These are phyloP conservation scores for Euschistus heros DNA, from an alignment of 1,140 invertebrate genomes.

Conservation along the genomic window DNA sequence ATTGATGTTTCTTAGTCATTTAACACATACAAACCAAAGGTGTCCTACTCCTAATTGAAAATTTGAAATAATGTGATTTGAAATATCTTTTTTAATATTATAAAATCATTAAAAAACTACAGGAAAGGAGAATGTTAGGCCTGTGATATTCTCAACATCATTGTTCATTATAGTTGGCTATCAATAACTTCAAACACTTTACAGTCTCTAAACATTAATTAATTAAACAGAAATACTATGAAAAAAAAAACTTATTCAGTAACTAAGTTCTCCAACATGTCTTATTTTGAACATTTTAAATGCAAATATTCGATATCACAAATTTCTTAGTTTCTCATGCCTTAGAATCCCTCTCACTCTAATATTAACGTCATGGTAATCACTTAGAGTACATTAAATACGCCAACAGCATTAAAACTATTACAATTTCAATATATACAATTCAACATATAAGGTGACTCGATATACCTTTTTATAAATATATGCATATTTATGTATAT, in stretches of 20 bases:
- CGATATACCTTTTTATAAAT: background rate
- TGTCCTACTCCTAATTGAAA: too few relatives aligned
- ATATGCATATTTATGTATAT: background rate
- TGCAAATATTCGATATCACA: constrained; percentile 27
- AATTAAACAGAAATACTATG: background rate
- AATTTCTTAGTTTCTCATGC: constrained; percentile 17
- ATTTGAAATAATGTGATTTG: too few relatives aligned
- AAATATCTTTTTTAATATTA: too few relatives aligned
- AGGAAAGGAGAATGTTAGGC: constrained; percentile 19
- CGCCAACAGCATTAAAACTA: constrained; percentile 14
- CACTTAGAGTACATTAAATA: constrained; percentile 6
- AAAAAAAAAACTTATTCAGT: constrained; percentile 2
- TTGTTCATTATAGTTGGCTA: constrained; percentile 13
- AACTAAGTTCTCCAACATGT: constrained; percentile 8
- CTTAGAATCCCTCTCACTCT: constrained; percentile 1
- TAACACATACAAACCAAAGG: too few relatives aligned
- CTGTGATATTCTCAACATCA: constrained; percentile 21
- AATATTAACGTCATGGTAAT: background rate
- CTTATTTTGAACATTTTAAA: constrained; percentile 21
- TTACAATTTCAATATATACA: constrained; percentile 15
- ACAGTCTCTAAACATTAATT: constrained; percentile 22
- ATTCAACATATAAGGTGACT: background rate
- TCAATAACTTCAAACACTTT: background rate
- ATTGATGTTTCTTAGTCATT: too few relatives aligned
- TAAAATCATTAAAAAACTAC: too few relatives aligned